A percentile compares a stretch with the other conserved stretches of the same genome.
Evolutionary conservation across 2,797 vertebrate species (phyloP).

Genomic region (Smutsia temminckii): DNA sequence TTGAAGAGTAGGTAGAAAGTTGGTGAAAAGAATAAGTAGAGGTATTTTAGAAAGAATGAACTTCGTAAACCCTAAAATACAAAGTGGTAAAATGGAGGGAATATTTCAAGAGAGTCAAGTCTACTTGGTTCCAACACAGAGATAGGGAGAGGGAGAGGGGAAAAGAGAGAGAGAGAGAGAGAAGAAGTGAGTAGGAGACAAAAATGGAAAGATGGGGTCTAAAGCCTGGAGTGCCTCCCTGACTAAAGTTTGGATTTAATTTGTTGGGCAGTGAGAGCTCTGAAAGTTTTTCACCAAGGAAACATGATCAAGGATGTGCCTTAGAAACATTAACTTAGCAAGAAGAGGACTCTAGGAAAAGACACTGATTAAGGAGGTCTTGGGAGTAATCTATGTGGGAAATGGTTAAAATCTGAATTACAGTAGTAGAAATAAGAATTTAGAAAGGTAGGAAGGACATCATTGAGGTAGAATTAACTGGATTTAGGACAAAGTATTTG

Average conservation of each 20-base stretch:
- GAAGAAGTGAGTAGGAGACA: neutral
- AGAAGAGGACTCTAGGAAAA: neutral
- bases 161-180: neutral
- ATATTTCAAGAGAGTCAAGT: neutral
- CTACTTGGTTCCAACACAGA: neutral
- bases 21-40: neutral
- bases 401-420: conserved; percentile 17
- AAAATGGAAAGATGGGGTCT: neutral
- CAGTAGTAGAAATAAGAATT: neutral
- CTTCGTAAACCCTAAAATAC: neutral
- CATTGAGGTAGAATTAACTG: neutral
- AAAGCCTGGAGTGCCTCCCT: neutral
- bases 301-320: neutral
- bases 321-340: conserved; percentile 5
- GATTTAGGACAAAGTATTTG: conserved; percentile 7
- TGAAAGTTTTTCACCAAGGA: neutral
- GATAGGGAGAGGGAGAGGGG: too few relatives aligned
- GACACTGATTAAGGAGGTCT: neutral
- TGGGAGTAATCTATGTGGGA: neutral
- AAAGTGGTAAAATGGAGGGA: neutral
- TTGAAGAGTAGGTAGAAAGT: neutral
- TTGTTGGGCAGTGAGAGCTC: neutral
- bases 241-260: neutral
- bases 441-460: neutral
- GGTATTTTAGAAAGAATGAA: neutral